Percentiles rank a stretch among this genome's conserved stretches.
Conservation (phyloP, 2,888 invertebrate genomes). For the Mamestra brassicae region DNA sequence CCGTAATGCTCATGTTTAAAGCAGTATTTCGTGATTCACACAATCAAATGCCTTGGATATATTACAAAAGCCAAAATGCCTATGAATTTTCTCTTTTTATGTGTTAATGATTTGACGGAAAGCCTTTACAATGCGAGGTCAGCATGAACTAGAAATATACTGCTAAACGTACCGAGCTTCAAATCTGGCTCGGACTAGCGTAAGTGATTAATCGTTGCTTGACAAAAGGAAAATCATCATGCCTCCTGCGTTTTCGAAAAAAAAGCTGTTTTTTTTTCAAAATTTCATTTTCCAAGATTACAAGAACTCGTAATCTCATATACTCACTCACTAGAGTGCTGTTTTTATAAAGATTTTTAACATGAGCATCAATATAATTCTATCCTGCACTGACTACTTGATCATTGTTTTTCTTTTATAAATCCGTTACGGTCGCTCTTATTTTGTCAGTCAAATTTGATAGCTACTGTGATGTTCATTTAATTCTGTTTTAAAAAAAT, state of each 20-base stretch:
- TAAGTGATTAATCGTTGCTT: not conserved
- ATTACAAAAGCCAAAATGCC: not conserved
- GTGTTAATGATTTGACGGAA: not conserved
- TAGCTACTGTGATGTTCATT: not conserved
- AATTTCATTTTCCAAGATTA: no score
- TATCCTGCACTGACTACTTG: not conserved
- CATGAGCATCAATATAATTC: no score
- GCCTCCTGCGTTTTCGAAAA: no score
- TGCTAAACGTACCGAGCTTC: not conserved
- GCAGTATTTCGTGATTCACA: not conserved
- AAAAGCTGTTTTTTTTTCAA: not conserved
- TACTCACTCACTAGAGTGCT: not conserved
- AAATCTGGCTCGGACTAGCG: not conserved
- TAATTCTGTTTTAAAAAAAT: not conserved
- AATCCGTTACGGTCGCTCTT: not conserved
- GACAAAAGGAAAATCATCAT: not conserved
- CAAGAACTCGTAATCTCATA: not conserved
- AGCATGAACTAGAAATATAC: not conserved
- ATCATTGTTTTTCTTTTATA: not conserved
- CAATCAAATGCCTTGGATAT: slow-evolving; percentile 8
- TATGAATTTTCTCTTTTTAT: not conserved
- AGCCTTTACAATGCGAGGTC: not conserved
- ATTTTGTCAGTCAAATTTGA: not conserved
- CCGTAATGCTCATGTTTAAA: not conserved
- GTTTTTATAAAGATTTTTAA: not conserved